Evolutionary conservation across 2,113 vertebrate species (phyloP), one percentile per base, ranked within the genome.

Genomic region (Dendrocopos noguchii): DNA sequence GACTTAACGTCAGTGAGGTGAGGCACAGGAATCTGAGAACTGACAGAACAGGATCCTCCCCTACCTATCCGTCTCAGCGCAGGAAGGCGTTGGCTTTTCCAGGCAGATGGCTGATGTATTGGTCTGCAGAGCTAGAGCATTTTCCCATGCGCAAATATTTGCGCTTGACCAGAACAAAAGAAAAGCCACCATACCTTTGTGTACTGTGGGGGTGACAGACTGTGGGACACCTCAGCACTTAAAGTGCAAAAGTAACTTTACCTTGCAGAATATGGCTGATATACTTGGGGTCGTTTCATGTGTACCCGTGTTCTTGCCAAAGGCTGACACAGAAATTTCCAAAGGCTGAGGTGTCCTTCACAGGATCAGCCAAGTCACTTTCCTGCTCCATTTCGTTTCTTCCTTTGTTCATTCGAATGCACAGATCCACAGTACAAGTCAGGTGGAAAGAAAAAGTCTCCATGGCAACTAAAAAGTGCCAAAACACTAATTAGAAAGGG

Each of bases 111-210:
- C 83, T 97, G 95, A 95, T 97, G 94, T 96, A 93, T 79, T 76
- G 93, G 89, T 96, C 88, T 86, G 91, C 53, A 59, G 73, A 91
- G 80, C 78, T 86, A 85, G 90, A 92, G 64, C 53, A 94, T 97
- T 98, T 97, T 95, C 91, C 92, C 83, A 21, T 95, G 93, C 74
- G 79, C 95, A 98, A 98, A 98, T 97, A 98, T 98, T 98, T 98
- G 97, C 46, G 3, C 88, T 93, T 94, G 82, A 96, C 81, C 90
- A 79, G 96, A 97, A 97, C 95, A 97, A 97, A 97, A 90, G 92
- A 72, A 95, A 87, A 91, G 74, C 47, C 60, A 87, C 80, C 72
- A 85, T 84, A 85, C 84, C 87, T 94, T 94, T 91, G 84, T 94
- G 94, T 97, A 92, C 92, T 18, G 12, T 94, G 95, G 89, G 91